These are phyloP conservation scores for Lerema accius DNA, from an alignment of 1,140 invertebrate genomes.

Conservation along the genomic window DNA sequence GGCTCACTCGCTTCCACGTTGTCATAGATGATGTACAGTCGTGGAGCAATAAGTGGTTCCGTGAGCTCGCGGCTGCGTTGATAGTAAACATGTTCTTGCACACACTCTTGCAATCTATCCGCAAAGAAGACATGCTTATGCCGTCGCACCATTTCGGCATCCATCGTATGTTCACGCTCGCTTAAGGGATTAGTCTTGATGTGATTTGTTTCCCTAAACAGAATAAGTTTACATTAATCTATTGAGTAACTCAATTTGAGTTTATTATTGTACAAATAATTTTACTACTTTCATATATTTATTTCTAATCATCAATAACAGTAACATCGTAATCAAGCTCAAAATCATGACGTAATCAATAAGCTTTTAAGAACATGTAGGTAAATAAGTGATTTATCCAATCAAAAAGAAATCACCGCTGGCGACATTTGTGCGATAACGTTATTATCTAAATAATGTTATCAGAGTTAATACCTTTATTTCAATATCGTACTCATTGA, in stretches of 20 bases:
- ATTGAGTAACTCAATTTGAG: too few relatives aligned
- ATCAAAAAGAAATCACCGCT: slow-evolving; percentile 68
- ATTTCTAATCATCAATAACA: too few relatives aligned
- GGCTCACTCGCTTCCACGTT: slow-evolving; percentile 89
- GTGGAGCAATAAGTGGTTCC: slow-evolving; percentile 85
- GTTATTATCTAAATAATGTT: slow-evolving; percentile 59
- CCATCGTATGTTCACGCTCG: slow-evolving; percentile 69
- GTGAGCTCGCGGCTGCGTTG: slow-evolving; percentile 54
- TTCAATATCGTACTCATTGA: slow-evolving; percentile 56
- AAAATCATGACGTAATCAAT: slow-evolving; percentile 25
- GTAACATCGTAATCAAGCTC: slow-evolving; percentile 19
- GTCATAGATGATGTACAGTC: slow-evolving; percentile 88
- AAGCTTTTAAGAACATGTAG: slow-evolving; percentile 28
- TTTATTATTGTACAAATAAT: too few relatives aligned
- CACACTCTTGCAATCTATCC: slow-evolving; percentile 85
- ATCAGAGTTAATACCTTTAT: slow-evolving; percentile 56
- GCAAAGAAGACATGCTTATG: slow-evolving; percentile 85
- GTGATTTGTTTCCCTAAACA: slow-evolving; percentile 69
- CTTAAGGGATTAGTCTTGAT: slow-evolving; percentile 76
- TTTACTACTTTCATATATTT: too few relatives aligned
- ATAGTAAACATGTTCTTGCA: slow-evolving; percentile 81
- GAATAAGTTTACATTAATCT: slow-evolving; percentile 17
- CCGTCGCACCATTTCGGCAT: slow-evolving; percentile 81
- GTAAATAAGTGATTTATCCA: slow-evolving; percentile 49
- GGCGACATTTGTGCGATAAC: slow-evolving; percentile 50